These are phyloP conservation scores for Myotis yumanensis DNA, from an alignment of 2,113 vertebrate species.

Conservation along the genomic window DNA sequence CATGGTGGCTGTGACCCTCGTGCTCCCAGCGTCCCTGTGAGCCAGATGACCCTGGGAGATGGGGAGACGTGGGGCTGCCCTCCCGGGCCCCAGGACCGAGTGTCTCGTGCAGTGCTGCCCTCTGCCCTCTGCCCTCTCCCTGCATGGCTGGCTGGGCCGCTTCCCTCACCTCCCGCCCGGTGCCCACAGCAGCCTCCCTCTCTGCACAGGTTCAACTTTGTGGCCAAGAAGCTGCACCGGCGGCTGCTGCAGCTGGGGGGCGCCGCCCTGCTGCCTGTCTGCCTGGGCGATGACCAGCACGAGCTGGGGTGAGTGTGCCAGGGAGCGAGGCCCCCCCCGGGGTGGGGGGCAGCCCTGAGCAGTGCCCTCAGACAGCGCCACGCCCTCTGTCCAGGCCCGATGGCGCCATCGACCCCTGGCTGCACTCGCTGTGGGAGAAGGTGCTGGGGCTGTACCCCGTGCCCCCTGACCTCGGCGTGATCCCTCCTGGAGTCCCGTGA, in stretches of 20 bases:
- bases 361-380: fast-evolving
- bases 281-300: slow-evolving; percentile 95
- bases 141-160: fast-evolving
- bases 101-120: neutral
- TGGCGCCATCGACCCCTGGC: slow-evolving; percentile 93
- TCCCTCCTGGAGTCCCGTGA: slow-evolving; percentile 87
- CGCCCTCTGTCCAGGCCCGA: slow-evolving; percentile 85
- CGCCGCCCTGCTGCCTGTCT: slow-evolving; percentile 85
- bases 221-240: slow-evolving; percentile 96
- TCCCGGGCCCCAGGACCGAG: neutral
- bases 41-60: neutral
- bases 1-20: fast-evolving
- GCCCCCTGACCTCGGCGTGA: slow-evolving; percentile 73
- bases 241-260: slow-evolving; percentile 92
- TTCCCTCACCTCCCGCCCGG: neutral
- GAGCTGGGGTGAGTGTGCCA: slow-evolving; percentile 91
- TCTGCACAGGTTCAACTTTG: slow-evolving; percentile 93
- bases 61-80: no score
- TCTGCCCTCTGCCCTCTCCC: neutral
- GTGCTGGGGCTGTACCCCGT: slow-evolving; percentile 84
- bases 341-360: fast-evolving
- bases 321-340: fast-evolving
- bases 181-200: neutral
- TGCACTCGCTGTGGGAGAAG: slow-evolving; percentile 90
- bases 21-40: fast-evolving